phyloP scores from a whole-genome alignment of 2,888 invertebrate genomes.

The Scaptomyza cyrtandrae region DNA sequence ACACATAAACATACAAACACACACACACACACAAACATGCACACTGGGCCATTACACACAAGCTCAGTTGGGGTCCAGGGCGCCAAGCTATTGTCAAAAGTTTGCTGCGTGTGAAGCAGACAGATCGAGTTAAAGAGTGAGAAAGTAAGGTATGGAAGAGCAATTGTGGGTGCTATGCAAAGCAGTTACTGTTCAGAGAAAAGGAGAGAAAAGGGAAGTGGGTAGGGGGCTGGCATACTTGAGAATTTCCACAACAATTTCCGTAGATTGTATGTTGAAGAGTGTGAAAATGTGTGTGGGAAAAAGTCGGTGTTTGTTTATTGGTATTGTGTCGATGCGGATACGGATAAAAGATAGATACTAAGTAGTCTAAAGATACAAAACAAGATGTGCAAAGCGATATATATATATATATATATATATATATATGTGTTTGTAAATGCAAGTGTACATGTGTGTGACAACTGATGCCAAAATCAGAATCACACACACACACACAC shows the following conservation, averaged over 20 bases:
- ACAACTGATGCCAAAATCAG: conserved; percentile 29
- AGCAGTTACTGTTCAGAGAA: conserved; percentile 15
- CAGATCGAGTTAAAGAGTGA: not conserved
- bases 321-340: conserved; percentile 28
- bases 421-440: conserved; percentile 8
- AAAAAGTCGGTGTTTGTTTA: conserved; percentile 29
- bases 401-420: conserved; percentile 30
- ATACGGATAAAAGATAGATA: conserved; percentile 31
- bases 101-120: conserved; percentile 27
- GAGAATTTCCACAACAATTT: conserved; percentile 60
- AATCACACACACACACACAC: not conserved
- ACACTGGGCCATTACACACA: conserved; percentile 8
- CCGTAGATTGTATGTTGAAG: conserved; percentile 59
- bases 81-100: conserved; percentile 18
- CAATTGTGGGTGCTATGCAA: conserved; percentile 1
- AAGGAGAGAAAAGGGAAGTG: not conserved
- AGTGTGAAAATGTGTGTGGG: conserved; percentile 50
- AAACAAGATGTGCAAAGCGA: conserved; percentile 16
- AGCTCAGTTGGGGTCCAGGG: conserved; percentile 2
- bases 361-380: conserved; percentile 16
- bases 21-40: not conserved
- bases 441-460: conserved; percentile 26
- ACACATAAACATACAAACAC: conserved; percentile 29
- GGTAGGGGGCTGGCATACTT: conserved; percentile 49
- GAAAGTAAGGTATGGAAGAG: not conserved